Conservation (phyloP, 2,113 vertebrate genomes). For the Apaloderma vittatum region DNA sequence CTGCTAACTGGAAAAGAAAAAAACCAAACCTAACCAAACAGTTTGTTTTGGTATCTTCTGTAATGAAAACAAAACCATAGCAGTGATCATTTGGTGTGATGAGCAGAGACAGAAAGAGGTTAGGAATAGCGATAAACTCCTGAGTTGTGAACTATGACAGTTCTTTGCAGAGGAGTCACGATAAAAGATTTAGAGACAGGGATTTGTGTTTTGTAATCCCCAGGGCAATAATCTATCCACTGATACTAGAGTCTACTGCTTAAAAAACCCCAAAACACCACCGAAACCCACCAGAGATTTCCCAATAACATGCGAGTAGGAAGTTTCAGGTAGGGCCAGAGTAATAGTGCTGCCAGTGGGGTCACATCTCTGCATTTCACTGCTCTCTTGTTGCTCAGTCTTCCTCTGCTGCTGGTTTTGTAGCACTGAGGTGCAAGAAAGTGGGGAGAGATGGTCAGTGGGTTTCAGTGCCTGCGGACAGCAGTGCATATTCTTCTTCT, state of each 20-base stretch:
- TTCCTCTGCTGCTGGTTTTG: not conserved
- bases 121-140: not conserved
- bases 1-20: not conserved
- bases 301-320: not conserved
- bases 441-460: not conserved
- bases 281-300: not conserved
- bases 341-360: not conserved
- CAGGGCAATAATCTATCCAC: not conserved
- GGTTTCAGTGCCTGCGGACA: not conserved
- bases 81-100: not conserved
- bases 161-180: not conserved
- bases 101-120: not conserved
- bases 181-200: not conserved
- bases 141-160: not conserved
- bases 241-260: not conserved
- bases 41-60: not conserved
- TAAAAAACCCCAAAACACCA: accelerated
- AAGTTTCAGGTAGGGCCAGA: not conserved
- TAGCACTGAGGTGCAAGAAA: not conserved
- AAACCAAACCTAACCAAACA: not conserved
- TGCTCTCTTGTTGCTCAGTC: not conserved
- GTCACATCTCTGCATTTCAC: not conserved
- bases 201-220: not conserved
- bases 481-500: not conserved
- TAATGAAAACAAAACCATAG: not conserved